A percentile compares a stretch with the other conserved stretches of the same genome.
These are phyloP conservation scores for Megalopta genalis DNA, from an alignment of 1,140 invertebrate genomes.

Conservation along the genomic window DNA sequence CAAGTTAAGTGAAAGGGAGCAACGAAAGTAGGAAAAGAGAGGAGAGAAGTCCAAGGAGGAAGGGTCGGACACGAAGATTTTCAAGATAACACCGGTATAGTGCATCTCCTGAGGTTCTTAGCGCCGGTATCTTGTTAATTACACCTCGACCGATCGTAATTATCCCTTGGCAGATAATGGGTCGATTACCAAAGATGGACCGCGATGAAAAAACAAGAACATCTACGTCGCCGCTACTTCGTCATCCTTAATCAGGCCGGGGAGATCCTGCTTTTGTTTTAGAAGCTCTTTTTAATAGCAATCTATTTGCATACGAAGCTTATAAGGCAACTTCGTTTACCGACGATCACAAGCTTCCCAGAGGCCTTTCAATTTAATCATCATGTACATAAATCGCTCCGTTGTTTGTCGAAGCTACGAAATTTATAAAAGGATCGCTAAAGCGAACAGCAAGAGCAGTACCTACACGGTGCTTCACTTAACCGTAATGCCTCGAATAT, in stretches of 20 bases:
- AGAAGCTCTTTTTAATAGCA: slow-evolving; percentile 3
- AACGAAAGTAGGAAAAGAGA: slow-evolving; percentile 41
- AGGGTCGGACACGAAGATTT: slow-evolving; percentile 61
- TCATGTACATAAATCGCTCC: neutral
- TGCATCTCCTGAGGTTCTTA: slow-evolving; percentile 55
- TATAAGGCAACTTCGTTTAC: slow-evolving; percentile 13
- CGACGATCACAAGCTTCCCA: neutral
- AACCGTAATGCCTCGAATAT: neutral
- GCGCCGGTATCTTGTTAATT: slow-evolving; percentile 66
- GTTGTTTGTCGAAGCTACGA: neutral
- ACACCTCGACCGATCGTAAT: slow-evolving; percentile 66
- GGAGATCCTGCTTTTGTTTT: slow-evolving; percentile 6
- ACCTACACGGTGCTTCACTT: neutral
- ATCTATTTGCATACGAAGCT: slow-evolving; percentile 17
- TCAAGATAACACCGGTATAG: slow-evolving; percentile 69
- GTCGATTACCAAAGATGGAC: slow-evolving; percentile 63
- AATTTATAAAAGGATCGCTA: neutral
- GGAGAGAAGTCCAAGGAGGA: slow-evolving; percentile 38
- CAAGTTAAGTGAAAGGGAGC: slow-evolving; percentile 32
- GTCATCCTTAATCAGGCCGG: slow-evolving; percentile 24
- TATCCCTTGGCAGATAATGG: slow-evolving; percentile 67
- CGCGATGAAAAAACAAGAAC: slow-evolving; percentile 20
- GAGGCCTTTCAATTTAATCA: neutral
- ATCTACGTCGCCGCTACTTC: slow-evolving; percentile 29
- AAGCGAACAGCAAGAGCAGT: neutral